Percentiles rank a stretch among this genome's conserved stretches.
Conservation (phyloP, 1,140 invertebrate species). For the Bombus impatiens region DNA sequence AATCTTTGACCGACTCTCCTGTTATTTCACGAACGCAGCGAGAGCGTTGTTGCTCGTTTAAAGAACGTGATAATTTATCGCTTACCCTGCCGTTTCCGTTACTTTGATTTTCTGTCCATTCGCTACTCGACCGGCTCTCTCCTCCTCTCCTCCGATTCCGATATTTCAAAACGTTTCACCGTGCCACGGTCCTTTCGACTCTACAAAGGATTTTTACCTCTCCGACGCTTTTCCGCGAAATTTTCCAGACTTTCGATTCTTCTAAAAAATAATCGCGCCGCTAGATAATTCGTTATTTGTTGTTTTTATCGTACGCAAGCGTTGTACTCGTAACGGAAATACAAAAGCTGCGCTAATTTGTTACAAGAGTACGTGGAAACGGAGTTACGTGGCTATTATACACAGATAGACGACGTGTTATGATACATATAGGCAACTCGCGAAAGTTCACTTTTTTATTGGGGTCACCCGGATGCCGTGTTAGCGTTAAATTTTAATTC, state of each 20-base stretch:
- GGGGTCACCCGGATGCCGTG: slow-evolving; percentile 27
- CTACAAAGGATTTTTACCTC: not conserved
- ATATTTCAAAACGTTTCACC: not conserved
- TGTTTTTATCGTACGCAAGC: too few relatives aligned
- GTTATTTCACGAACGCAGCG: not conserved
- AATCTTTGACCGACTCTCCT: slow-evolving; percentile 34
- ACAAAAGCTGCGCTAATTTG: not conserved
- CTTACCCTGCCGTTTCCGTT: not conserved
- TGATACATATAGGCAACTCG: not conserved
- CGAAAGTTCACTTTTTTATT: slow-evolving; percentile 41
- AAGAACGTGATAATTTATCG: slow-evolving; percentile 1
- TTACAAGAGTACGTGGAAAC: slow-evolving; percentile 6
- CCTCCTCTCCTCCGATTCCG: too few relatives aligned
- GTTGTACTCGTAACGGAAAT: not conserved
- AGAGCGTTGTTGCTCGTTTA: not conserved
- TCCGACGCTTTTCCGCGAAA: not conserved
- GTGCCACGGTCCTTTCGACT: not conserved
- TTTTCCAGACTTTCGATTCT: not conserved
- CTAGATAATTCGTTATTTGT: not conserved
- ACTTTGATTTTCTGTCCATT: not conserved
- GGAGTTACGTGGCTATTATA: not conserved
- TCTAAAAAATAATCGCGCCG: not conserved
- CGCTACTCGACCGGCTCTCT: too few relatives aligned
- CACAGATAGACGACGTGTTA: not conserved
- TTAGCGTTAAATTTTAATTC: slow-evolving; percentile 46